phyloP scores from a whole-genome alignment of 2,888 invertebrate genomes.

The Sussaba pulchella region DNA sequence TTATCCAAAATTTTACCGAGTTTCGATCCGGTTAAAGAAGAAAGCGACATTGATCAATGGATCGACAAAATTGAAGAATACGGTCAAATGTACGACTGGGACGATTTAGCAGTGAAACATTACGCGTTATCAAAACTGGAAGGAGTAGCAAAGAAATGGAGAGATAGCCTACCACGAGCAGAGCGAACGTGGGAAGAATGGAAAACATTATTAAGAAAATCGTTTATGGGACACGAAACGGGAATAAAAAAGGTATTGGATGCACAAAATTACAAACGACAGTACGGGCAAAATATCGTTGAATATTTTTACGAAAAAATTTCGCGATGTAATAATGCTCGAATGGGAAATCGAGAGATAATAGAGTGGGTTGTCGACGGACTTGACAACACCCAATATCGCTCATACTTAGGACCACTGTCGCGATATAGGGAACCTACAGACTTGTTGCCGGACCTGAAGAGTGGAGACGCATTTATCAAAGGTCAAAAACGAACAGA shows the following conservation, averaged over 20 bases:
- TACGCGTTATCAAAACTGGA: background rate
- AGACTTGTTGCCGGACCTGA: conserved; percentile 63
- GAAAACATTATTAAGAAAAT: background rate
- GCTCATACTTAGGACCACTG: conserved; percentile 66
- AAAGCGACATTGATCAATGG: too few relatives aligned
- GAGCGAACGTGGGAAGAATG: conserved; percentile 10
- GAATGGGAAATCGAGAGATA: conserved; percentile 62
- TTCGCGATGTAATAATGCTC: conserved; percentile 65
- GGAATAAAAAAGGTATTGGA: conserved; percentile 5
- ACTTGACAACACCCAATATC: conserved; percentile 54
- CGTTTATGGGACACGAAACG: conserved; percentile 7
- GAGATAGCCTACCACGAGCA: conserved; percentile 63
- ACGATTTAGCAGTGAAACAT: conserved; percentile 1
- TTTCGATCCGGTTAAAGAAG: conserved; percentile 25
- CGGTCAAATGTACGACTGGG: background rate
- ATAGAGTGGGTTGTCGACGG: conserved; percentile 69
- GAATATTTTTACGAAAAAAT: conserved; percentile 9
- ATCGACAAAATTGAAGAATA: too few relatives aligned
- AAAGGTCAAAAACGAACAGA: background rate
- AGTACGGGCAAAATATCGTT: background rate
- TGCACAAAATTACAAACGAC: conserved; percentile 53
- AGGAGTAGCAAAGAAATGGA: conserved; percentile 70
- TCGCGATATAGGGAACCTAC: conserved; percentile 58
- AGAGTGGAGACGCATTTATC: conserved; percentile 52
- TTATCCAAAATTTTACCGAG: too few relatives aligned